phyloP scores from a whole-genome alignment of 2,113 vertebrate genomes.

The Scophthalmus maximus region DNA sequence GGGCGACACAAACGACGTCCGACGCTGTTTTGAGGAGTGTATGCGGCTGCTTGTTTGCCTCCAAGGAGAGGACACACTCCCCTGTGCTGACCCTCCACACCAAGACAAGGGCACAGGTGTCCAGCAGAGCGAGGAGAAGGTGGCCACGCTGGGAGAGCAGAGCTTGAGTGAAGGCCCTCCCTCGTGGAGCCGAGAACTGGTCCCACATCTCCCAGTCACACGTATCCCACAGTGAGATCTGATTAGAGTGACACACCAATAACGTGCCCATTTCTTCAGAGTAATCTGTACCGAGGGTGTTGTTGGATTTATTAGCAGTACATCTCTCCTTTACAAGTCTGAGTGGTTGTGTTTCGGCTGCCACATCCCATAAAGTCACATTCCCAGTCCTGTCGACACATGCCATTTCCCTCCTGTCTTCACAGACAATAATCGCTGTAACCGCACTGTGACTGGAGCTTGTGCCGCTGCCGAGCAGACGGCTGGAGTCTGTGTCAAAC shows the following conservation, averaged over 20 bases:
- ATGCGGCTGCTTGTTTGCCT: slow-evolving; percentile 37
- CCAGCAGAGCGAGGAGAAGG: slow-evolving; percentile 80
- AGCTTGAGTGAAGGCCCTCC: slow-evolving; percentile 73
- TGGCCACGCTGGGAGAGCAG: slow-evolving; percentile 72
- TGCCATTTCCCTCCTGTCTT: slow-evolving; percentile 58
- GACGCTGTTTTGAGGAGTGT: slow-evolving; percentile 69
- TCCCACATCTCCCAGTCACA: slow-evolving; percentile 70
- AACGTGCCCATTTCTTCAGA: slow-evolving; percentile 52
- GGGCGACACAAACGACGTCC: slow-evolving; percentile 68
- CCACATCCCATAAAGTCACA: slow-evolving; percentile 78
- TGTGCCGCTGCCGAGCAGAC: slow-evolving; percentile 56
- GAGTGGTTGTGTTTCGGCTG: slow-evolving; percentile 50
- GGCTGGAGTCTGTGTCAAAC: slow-evolving; percentile 67
- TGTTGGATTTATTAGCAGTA: slow-evolving; percentile 1
- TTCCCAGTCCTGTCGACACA: slow-evolving; percentile 78
- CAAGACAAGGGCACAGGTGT: slow-evolving; percentile 69
- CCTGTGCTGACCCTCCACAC: slow-evolving; percentile 81
- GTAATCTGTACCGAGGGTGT: slow-evolving; percentile 74
- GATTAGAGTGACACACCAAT: slow-evolving; percentile 77
- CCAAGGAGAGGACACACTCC: slow-evolving; percentile 81
- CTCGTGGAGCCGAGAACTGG: slow-evolving; percentile 74
- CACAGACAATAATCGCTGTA: slow-evolving; percentile 59
- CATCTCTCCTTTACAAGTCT: slow-evolving; percentile 65
- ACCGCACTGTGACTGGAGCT: slow-evolving; percentile 61
- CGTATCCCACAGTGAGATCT: slow-evolving; percentile 78